Conservation (phyloP, 2,888 invertebrate species). For the Notocelia uddmanniana region DNA sequence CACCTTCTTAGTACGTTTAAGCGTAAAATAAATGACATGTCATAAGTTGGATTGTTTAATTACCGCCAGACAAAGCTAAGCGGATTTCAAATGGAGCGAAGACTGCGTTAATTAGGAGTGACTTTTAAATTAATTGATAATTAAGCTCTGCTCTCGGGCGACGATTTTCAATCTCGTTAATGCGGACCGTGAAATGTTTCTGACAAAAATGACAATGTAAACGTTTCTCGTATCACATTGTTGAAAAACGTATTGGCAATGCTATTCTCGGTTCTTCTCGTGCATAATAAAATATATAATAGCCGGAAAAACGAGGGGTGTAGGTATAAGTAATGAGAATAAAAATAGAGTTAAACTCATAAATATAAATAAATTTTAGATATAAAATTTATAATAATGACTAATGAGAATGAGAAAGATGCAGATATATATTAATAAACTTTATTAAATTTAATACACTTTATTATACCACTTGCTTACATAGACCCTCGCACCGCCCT, state of each 20-base stretch:
- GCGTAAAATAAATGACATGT: conserved; percentile 29
- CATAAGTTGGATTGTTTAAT: conserved; percentile 24
- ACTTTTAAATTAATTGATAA: conserved; percentile 40
- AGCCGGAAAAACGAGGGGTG: no score
- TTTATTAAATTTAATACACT: no score
- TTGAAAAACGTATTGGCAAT: background rate
- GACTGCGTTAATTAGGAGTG: conserved; percentile 30
- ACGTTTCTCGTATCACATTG: background rate
- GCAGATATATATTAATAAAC: no score
- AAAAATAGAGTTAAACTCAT: no score
- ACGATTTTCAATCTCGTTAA: conserved; percentile 23
- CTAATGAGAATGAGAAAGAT: no score
- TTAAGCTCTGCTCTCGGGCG: conserved; percentile 17
- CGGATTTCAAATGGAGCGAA: conserved; percentile 35
- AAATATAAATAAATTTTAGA: no score
- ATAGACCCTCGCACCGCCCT: no score
- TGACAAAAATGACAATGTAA: conserved; percentile 3
- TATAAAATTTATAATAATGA: no score
- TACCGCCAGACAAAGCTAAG: conserved; percentile 30
- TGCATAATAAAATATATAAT: no score
- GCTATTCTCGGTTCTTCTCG: no score
- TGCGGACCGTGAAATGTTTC: background rate
- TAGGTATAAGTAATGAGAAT: no score
- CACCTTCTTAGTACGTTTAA: background rate
- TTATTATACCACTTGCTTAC: no score